Evolutionary conservation across 2,797 vertebrate genomes (phyloP).

Genomic region (Urosaurus nigricauda): DNA sequence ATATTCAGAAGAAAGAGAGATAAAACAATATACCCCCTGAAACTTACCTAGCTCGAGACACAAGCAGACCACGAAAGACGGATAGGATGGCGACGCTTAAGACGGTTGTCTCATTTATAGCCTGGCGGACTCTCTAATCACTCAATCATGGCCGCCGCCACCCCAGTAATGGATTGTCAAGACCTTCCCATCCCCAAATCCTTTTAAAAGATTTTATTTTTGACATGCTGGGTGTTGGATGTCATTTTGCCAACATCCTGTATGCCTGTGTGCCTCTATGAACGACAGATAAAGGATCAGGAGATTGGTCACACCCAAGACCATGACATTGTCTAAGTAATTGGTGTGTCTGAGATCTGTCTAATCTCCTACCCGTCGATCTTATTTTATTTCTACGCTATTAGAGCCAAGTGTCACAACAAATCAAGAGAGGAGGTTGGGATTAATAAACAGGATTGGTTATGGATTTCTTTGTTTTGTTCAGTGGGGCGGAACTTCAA

Average conservation of each 20-base stretch:
- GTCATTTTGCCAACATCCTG: not conserved
- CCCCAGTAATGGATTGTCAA: too few relatives aligned
- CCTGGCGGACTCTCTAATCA: too few relatives aligned
- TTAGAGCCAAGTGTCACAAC: not conserved
- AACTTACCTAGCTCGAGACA: too few relatives aligned
- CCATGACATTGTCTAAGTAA: not conserved
- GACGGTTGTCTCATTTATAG: too few relatives aligned
- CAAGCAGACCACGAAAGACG: too few relatives aligned
- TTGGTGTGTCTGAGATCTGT: not conserved
- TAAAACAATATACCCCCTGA: too few relatives aligned
- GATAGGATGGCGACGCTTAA: too few relatives aligned
- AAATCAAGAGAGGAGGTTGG: not conserved
- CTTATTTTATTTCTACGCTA: not conserved
- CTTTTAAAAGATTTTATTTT: too few relatives aligned
- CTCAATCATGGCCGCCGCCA: too few relatives aligned
- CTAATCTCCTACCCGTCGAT: not conserved
- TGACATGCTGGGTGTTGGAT: too few relatives aligned
- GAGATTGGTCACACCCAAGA: not conserved
- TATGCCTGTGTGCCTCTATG: not conserved
- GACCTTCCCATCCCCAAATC: too few relatives aligned
- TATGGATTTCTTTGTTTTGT: not conserved
- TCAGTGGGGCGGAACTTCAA: not conserved
- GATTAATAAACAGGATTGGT: not conserved
- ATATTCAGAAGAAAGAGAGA: too few relatives aligned
- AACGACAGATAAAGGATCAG: not conserved